A percentile compares a stretch with the other conserved stretches of the same genome.
Conservation (phyloP, 2,113 vertebrate genomes). For the Hemiscyllium ocellatum region DNA sequence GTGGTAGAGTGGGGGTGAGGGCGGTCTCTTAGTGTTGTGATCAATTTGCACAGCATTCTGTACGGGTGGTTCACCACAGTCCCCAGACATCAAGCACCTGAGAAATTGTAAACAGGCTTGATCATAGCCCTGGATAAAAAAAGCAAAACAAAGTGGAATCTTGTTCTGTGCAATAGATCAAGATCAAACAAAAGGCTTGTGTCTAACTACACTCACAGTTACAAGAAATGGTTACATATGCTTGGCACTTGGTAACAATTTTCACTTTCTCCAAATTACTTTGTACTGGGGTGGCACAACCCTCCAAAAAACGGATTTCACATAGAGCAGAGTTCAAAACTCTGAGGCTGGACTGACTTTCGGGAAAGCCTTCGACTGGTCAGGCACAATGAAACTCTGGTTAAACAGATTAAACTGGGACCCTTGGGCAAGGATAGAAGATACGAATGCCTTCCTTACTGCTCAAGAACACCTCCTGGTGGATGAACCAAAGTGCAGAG, state of each 20-base stretch:
- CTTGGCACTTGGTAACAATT: neutral
- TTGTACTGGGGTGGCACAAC: neutral
- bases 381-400: neutral
- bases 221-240: neutral
- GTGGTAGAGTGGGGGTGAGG: neutral
- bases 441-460: neutral
- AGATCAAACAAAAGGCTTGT: neutral
- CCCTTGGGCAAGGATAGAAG: neutral
- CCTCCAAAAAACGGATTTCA: neutral
- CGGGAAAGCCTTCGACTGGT: neutral
- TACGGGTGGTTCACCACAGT: neutral
- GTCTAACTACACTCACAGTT: neutral
- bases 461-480: slow-evolving; percentile 14
- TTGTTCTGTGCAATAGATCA: slow-evolving; percentile 16
- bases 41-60: neutral
- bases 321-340: neutral
- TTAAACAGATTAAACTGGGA: slow-evolving; percentile 1
- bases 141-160: slow-evolving; percentile 20
- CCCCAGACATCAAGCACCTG: slow-evolving; percentile 4
- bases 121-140: slow-evolving; percentile 1
- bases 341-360: neutral
- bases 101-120: neutral
- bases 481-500: neutral
- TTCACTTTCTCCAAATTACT: slow-evolving; percentile 16
- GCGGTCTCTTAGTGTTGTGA: neutral